phyloP scores from a whole-genome alignment of 2,113 vertebrate species.

The Gambusia holbrooki region DNA sequence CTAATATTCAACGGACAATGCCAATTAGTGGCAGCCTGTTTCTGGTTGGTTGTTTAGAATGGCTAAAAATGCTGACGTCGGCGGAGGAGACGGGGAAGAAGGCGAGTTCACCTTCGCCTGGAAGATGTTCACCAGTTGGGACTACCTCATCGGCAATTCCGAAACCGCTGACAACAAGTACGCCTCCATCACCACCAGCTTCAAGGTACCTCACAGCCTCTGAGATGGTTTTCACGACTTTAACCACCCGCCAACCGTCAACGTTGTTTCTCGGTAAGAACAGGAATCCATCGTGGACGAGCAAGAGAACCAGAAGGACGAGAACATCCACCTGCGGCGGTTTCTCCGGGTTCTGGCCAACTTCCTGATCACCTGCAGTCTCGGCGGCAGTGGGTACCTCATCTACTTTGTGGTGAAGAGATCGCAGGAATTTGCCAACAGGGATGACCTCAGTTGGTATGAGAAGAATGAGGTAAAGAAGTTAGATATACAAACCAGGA shows the following conservation, averaged over 20 bases:
- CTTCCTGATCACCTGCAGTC: slow-evolving; percentile 89
- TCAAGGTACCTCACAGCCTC: slow-evolving; percentile 85
- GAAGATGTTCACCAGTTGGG: slow-evolving; percentile 99
- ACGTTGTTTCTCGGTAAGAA: slow-evolving; percentile 22
- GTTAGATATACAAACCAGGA: not conserved
- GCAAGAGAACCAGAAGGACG: slow-evolving; percentile 97
- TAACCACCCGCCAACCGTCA: not conserved
- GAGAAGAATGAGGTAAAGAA: slow-evolving; percentile 95
- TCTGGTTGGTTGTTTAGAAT: slow-evolving; percentile 80
- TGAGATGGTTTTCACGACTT: not conserved
- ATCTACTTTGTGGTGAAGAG: slow-evolving; percentile 98
- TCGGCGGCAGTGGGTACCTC: slow-evolving; percentile 98
- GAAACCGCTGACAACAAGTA: slow-evolving; percentile 98
- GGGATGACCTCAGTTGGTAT: slow-evolving; percentile 92
- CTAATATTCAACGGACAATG: not conserved
- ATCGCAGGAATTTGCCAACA: slow-evolving; percentile 92
- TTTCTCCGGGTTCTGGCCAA: slow-evolving; percentile 95
- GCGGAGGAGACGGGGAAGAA: slow-evolving; percentile 87
- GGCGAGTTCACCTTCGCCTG: slow-evolving; percentile 93
- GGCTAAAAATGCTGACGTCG: slow-evolving; percentile 93
- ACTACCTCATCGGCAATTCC: slow-evolving; percentile 96
- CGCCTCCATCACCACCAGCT: slow-evolving; percentile 97
- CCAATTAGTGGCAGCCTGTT: not conserved
- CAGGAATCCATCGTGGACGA: slow-evolving; percentile 99
- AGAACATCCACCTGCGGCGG: slow-evolving; percentile 94